Base-by-base conservation (phyloP, 2,888 invertebrate genomes). In the Chrysodeixis includens region DNA sequence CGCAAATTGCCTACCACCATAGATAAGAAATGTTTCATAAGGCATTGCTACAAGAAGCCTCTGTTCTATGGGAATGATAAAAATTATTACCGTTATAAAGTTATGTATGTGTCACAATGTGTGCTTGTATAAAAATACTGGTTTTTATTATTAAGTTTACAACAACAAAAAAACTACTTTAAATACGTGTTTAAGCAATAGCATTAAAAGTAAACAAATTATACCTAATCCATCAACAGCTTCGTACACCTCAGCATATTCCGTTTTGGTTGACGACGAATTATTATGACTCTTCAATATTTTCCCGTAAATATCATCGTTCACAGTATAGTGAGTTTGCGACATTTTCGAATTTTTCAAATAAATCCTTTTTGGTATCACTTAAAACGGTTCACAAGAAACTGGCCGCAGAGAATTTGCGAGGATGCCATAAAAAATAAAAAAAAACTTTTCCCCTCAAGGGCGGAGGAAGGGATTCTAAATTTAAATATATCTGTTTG, bases 281-380 rank as follows among this genome's bases (percentile, higher is more conserved):
- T 86, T 84, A 10, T 84, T 78, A 70, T 87, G 86, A 18, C 87
- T 86, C 84, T 94, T 95, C 68, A 93, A 81, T 76, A 95, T 93
- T 85, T 89, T 93, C 66, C 94, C 93, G 76, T 95, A 95, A 74
- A 95, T 81, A 85, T 94, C 95, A 59, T 93, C 93, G 71, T 95
- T 94, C 74, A 95, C 94, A 30, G 88, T 91, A 74, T 94, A 94
- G 86, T 94, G 90, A n/a, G 86, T 83, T 65, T 83, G 87, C 58
- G 93, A 89, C 81, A 91, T 90, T 88, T 79, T 83, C 71, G 66
- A 82, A 82, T 81, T 80, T 54, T 67, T 74, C 71, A 82, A 75
- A 62, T 71, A 76, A 62, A 81, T 69, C 59, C 69, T 72, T 73
- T 71, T 79, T 69, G 61, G 56, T 70, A 71, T 76, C 83, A 86